phyloP scores from a whole-genome alignment of 2,888 invertebrate genomes.

The Sesia bembeciformis region DNA sequence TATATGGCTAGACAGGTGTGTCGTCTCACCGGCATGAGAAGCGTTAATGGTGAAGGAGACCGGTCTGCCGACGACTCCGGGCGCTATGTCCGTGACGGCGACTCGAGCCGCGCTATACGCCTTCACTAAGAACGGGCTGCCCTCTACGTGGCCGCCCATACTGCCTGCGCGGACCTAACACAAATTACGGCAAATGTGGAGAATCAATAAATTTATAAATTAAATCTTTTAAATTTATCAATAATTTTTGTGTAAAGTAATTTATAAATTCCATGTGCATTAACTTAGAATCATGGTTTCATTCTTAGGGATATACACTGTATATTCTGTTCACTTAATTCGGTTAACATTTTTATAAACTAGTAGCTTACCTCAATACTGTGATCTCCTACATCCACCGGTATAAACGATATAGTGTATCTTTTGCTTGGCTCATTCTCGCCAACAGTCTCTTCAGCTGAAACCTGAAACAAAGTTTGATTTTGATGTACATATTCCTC shows the following conservation, averaged over 20 bases:
- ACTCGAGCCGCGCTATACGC: slow-evolving; percentile 97
- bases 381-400: slow-evolving; percentile 94
- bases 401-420: slow-evolving; percentile 82
- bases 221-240: too few relatives aligned
- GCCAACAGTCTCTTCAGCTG: slow-evolving; percentile 62
- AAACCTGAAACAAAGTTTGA: slow-evolving; percentile 31
- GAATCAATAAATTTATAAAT: too few relatives aligned
- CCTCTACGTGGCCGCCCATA: slow-evolving; percentile 88
- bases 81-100: slow-evolving; percentile 94
- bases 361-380: slow-evolving; percentile 83
- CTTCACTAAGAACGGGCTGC: slow-evolving; percentile 95
- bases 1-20: neutral
- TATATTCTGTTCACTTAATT: too few relatives aligned
- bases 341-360: too few relatives aligned
- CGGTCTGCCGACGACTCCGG: slow-evolving; percentile 92
- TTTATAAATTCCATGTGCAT: too few relatives aligned
- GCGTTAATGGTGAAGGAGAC: slow-evolving; percentile 95
- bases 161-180: slow-evolving; percentile 59
- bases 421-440: slow-evolving; percentile 69
- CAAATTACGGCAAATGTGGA: neutral
- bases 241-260: too few relatives aligned
- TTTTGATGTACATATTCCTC: too few relatives aligned
- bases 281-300: too few relatives aligned
- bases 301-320: too few relatives aligned
- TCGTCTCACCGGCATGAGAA: slow-evolving; percentile 75